These are phyloP conservation scores for Gryon sp. DNA, from an alignment of 1,140 invertebrate genomes.

Conservation along the genomic window DNA sequence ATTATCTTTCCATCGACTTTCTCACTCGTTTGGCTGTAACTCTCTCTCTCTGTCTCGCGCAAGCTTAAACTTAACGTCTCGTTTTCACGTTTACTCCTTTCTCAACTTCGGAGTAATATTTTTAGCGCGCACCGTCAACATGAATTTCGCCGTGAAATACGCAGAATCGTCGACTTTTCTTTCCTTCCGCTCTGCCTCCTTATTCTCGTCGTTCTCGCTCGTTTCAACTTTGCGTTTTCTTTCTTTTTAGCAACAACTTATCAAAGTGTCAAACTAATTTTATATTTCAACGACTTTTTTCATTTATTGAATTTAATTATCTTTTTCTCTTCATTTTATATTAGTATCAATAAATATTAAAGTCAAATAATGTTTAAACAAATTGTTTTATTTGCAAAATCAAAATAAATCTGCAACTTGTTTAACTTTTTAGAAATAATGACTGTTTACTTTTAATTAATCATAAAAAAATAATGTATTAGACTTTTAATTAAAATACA, in stretches of 20 bases:
- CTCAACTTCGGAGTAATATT: constrained; percentile 39
- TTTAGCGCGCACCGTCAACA: constrained; percentile 28
- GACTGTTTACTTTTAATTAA: no score
- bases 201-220: not conserved
- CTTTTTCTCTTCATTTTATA: not conserved
- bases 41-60: no score
- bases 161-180: constrained; percentile 41
- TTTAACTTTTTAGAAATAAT: no score
- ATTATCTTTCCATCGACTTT: constrained; percentile 5
- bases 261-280: not conserved
- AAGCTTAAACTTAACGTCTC: constrained; percentile 3
- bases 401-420: no score
- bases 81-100: constrained; percentile 21
- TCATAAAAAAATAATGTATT: no score
- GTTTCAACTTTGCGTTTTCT: not conserved
- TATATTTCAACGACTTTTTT: not conserved
- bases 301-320: not conserved
- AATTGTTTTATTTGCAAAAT: no score
- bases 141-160: constrained; percentile 47
- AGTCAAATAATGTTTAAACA: no score
- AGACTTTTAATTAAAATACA: no score
- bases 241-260: not conserved
- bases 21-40: not conserved
- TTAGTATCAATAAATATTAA: no score
- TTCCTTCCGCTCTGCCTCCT: constrained; percentile 48